Conservation (phyloP, 2,797 vertebrate species). For the Furcifer pardalis region DNA sequence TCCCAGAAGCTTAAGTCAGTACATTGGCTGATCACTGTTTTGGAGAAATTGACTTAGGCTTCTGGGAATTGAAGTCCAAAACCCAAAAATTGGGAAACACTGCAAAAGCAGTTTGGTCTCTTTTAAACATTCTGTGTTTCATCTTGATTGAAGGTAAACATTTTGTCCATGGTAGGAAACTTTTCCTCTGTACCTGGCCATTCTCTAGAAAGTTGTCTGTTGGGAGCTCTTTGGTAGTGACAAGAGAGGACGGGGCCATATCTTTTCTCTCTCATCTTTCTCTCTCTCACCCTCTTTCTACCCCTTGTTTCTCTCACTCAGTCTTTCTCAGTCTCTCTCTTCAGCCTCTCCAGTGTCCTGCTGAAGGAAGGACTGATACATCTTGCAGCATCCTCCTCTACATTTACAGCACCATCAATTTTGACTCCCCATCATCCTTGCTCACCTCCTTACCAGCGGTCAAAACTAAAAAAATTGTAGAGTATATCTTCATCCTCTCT, state of each 20-base stretch:
- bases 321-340: neutral
- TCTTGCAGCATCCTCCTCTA: neutral
- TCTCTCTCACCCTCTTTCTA: neutral
- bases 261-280: neutral
- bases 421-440: neutral
- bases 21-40: too few relatives aligned
- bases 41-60: too few relatives aligned
- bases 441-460: neutral
- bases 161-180: neutral
- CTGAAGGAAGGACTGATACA: neutral
- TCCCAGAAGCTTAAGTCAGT: too few relatives aligned
- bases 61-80: too few relatives aligned
- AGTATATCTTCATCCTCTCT: neutral
- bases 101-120: too few relatives aligned
- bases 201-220: too few relatives aligned
- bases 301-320: neutral
- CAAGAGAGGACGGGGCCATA: neutral
- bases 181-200: neutral
- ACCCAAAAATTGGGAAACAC: too few relatives aligned
- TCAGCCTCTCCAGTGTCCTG: neutral
- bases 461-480: neutral
- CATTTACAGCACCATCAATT: neutral
- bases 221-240: neutral
- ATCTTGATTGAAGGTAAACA: neutral
- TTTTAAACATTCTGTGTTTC: neutral